A percentile compares a stretch with the other conserved stretches of the same genome.
Evolutionary conservation across 2,113 vertebrate genomes (phyloP).

Genomic region (Tragelaphus buxtoni): DNA sequence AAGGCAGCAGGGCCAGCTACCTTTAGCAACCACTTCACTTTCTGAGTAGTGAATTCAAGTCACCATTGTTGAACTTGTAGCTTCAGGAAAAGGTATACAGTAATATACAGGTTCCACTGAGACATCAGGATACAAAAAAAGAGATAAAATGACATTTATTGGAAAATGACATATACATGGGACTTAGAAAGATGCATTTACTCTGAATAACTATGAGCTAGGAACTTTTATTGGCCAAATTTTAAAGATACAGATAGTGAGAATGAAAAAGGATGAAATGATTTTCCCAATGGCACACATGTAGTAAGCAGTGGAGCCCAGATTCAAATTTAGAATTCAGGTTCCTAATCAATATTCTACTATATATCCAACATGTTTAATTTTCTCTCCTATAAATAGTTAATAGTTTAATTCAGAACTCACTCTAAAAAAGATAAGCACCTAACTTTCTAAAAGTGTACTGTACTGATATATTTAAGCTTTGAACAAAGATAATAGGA

Average conservation of each 20-base stretch:
- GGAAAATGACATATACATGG: background rate
- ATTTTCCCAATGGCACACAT: background rate
- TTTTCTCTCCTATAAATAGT: background rate
- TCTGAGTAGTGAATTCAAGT: background rate
- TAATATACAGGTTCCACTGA: background rate
- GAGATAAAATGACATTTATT: background rate
- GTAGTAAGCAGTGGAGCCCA: background rate
- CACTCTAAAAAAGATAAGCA: background rate
- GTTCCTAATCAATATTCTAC: background rate
- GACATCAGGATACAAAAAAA: background rate
- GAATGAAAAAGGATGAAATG: background rate
- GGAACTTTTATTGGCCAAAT: background rate
- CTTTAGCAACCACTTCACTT: background rate
- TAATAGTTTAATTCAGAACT: background rate
- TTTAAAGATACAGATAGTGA: background rate
- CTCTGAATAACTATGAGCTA: background rate
- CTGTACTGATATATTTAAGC: background rate
- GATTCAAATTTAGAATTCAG: background rate
- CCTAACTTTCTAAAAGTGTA: conserved; percentile 8
- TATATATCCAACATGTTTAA: background rate
- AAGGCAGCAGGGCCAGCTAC: background rate
- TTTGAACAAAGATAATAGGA: background rate
- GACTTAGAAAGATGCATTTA: background rate
- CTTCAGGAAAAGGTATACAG: conserved; percentile 6
- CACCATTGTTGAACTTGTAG: background rate